A percentile compares a stretch with the other conserved stretches of the same genome.
Conservation (phyloP, 2,113 vertebrate genomes). For the Eublepharis macularius region DNA sequence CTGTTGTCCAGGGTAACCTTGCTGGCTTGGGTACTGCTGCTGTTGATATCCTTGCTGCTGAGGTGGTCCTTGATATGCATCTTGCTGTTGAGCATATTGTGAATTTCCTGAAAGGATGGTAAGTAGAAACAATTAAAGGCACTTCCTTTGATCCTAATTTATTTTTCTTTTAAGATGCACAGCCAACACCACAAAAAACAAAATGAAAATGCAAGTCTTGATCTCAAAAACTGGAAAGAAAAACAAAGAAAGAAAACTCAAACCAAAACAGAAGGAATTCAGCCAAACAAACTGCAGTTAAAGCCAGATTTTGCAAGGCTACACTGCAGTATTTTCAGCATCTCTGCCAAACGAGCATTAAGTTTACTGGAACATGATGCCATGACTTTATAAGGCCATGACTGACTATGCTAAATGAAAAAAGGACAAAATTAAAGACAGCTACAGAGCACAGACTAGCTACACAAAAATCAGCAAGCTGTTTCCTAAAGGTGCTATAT, state of each 20-base stretch:
- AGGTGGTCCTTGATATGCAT: slow-evolving; percentile 95
- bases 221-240: slow-evolving; percentile 70
- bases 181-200: slow-evolving; percentile 81
- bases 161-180: slow-evolving; percentile 70
- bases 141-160: slow-evolving; percentile 5
- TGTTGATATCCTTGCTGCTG: slow-evolving; percentile 95
- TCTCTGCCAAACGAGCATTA: slow-evolving; percentile 82
- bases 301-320: slow-evolving; percentile 80
- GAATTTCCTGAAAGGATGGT: slow-evolving; percentile 85
- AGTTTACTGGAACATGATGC: slow-evolving; percentile 75
- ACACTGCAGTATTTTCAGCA: slow-evolving; percentile 81
- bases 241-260: slow-evolving; percentile 80
- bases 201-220: slow-evolving; percentile 75
- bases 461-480: slow-evolving; percentile 86
- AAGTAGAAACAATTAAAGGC: slow-evolving; percentile 61
- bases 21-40: slow-evolving; percentile 81
- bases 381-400: slow-evolving; percentile 77
- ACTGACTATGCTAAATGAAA: slow-evolving; percentile 81
- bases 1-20: slow-evolving; percentile 92
- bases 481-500: slow-evolving; percentile 76
- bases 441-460: slow-evolving; percentile 86
- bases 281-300: slow-evolving; percentile 84
- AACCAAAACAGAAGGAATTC: slow-evolving; percentile 82
- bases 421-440: slow-evolving; percentile 84
- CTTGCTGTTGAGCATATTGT: slow-evolving; percentile 95